Percentiles rank a stretch among this genome's conserved stretches.
Conservation (phyloP, 2,888 invertebrate genomes). For the Ophion obscuratus region DNA sequence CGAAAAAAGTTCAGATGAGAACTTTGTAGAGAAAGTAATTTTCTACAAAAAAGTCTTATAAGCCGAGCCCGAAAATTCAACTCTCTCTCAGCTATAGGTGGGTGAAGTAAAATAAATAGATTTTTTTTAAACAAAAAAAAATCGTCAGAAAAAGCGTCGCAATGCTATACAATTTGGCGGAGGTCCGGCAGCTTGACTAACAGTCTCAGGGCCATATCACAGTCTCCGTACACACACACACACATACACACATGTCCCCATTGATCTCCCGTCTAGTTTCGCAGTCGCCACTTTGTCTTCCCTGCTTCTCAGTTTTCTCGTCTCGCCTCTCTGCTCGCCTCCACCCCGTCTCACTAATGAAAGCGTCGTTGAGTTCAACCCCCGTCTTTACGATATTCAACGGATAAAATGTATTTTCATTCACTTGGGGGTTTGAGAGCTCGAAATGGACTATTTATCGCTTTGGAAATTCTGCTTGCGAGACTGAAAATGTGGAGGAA, state of each 20-base stretch:
- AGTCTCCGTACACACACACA: background rate
- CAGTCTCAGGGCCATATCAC: background rate
- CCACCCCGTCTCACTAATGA: background rate
- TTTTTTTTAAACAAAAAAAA: no score
- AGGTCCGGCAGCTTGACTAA: background rate
- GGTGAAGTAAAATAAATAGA: no score
- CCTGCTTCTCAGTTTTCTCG: conserved; percentile 3
- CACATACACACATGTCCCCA: background rate
- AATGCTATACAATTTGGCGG: background rate
- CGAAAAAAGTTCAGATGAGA: no score
- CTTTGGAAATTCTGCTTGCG: background rate
- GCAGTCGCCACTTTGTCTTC: conserved; percentile 22
- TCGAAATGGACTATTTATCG: background rate
- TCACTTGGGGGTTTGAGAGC: background rate
- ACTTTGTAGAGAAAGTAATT: no score
- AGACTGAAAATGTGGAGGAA: background rate
- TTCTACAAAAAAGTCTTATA: no score
- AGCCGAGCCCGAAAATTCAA: no score
- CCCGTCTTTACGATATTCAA: conserved; percentile 1
- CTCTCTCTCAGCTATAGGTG: no score
- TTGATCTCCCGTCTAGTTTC: conserved; percentile 14
- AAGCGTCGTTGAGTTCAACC: background rate
- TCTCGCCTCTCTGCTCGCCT: background rate
- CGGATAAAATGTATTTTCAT: background rate
- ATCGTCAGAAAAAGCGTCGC: background rate